Conservation (phyloP, 2,113 vertebrate genomes). For the Melanotaenia duboulayi region DNA sequence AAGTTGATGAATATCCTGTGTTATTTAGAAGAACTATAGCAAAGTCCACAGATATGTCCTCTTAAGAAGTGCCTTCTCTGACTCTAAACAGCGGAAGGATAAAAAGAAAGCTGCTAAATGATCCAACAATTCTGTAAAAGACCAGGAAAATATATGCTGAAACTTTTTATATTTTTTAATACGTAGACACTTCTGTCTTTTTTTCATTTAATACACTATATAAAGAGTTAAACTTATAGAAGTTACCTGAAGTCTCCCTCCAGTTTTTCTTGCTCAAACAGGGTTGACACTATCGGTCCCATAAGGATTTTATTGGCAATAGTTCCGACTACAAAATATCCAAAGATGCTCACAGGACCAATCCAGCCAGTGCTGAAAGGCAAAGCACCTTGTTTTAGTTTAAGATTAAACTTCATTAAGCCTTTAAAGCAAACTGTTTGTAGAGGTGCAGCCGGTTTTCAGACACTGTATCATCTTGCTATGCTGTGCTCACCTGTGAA, state of each 20-base stretch:
- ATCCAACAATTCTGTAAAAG: not conserved
- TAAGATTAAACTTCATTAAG: no score
- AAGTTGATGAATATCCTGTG: conserved; percentile 37
- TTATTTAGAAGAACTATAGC: conserved; percentile 8
- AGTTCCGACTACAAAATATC: conserved; percentile 92
- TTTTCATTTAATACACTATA: no score
- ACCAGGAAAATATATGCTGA: no score
- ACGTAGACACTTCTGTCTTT: no score
- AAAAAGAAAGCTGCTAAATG: not conserved
- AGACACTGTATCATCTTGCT: not conserved
- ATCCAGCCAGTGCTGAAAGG: conserved; percentile 92
- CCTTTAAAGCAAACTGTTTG: no score
- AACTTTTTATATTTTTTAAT: not conserved
- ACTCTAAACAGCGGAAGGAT: not conserved
- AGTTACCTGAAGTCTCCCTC: conserved; percentile 95
- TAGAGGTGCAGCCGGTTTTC: no score
- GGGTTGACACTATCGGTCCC: conserved; percentile 91
- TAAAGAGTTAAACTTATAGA: not conserved
- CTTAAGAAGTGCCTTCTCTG: conserved; percentile 6
- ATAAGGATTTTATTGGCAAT: conserved; percentile 92
- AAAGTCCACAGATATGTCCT: conserved; percentile 52
- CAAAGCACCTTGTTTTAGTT: not conserved
- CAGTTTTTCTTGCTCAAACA: conserved; percentile 95
- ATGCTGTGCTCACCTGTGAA: conserved; percentile 83
- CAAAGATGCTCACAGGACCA: conserved; percentile 92